Evolutionary conservation across 2,797 vertebrate species (phyloP), one percentile per base, ranked within the genome.

Genomic region (Botia almorhae): DNA sequence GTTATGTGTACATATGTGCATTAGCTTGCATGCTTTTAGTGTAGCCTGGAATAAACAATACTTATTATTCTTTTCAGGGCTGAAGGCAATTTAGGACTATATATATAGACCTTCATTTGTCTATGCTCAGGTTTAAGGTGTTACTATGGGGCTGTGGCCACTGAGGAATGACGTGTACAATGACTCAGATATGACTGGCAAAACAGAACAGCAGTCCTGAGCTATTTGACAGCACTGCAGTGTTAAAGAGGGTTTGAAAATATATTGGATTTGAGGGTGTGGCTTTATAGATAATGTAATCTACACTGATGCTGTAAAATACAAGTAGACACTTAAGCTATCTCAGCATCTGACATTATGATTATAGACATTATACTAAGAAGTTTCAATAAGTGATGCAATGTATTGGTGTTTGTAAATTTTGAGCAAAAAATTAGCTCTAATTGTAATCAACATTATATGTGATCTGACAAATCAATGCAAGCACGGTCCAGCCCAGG

Each of bases 141-240:
- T 69, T 82, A 73, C 76, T 82, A 78, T 75, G 81, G 71, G 76
- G 65, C 48, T 53, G 71, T 55, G 74, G 56, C 73, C 64, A 81
- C 76, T 74, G 71, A 74, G 64, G 10, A 69, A 64, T 81, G 75
- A 74, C 83, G 76, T 73, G 56, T 68, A 56, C 12, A 71, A 79
- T 86, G 85, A 84, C 76, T 86, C 85, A 84, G 77, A 71, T 77
- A 73, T 80, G 29, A 78, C 76, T 78, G 69, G 77, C 64, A 74
- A 78, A 68, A 79, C 64, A 56, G 76, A 76, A 81, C 69, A 53
- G 61, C 67, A 80, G 60, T 21, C 12, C 8, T n/a, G 29, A 33
- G 29, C 16, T n/a, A 43, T 39, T 39, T n/a, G 23, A n/a, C 3
- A 56, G 74, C 21, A 68, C 7, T 56, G 36, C 36, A 26, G 12